These are phyloP conservation scores for Epistrophe grossulariae DNA, from an alignment of 2,888 invertebrate species.

Conservation along the genomic window DNA sequence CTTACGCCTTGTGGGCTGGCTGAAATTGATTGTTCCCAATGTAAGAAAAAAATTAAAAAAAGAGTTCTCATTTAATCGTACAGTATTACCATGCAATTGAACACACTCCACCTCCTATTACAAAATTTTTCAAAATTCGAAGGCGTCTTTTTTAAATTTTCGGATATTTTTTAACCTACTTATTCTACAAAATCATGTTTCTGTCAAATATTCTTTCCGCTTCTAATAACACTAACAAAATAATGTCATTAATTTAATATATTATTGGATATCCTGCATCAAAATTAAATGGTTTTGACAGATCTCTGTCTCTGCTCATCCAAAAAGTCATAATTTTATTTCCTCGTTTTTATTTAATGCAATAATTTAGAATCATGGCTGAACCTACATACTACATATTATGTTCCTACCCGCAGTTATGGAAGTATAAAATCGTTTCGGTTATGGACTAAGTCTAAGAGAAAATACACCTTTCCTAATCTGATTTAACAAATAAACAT, in stretches of 20 bases:
- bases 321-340: constrained; percentile 1
- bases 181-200: too few relatives aligned
- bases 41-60: too few relatives aligned
- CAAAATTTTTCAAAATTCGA: too few relatives aligned
- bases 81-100: too few relatives aligned
- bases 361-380: neutral
- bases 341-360: neutral
- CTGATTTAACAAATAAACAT: constrained; percentile 17
- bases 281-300: neutral
- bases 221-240: neutral
- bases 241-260: neutral
- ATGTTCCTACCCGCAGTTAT: neutral
- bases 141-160: too few relatives aligned
- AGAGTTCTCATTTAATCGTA: too few relatives aligned
- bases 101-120: too few relatives aligned
- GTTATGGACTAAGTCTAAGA: neutral
- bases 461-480: constrained; percentile 9
- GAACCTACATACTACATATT: too few relatives aligned
- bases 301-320: neutral
- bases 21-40: too few relatives aligned
- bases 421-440: neutral
- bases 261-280: neutral
- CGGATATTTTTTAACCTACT: too few relatives aligned
- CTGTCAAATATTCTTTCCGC: neutral
- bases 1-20: too few relatives aligned